Evolutionary conservation across 2,113 vertebrate genomes (phyloP).

Genomic region (Lagopus leucura): DNA sequence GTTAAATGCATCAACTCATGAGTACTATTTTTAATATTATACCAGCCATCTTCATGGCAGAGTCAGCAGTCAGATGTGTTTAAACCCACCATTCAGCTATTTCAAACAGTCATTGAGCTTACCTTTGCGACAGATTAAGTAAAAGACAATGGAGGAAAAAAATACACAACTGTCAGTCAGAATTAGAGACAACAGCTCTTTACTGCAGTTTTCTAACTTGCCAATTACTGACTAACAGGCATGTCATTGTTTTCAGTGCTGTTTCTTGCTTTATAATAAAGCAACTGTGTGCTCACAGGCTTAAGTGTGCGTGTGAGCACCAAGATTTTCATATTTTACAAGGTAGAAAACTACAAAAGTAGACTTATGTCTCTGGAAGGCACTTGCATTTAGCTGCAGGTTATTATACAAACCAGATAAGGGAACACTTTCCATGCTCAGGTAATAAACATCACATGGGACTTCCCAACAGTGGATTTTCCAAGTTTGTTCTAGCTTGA

Average conservation of each 20-base stretch:
- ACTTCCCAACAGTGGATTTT: background rate
- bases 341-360: background rate
- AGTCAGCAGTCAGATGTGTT: background rate
- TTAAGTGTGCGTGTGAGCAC: background rate
- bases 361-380: background rate
- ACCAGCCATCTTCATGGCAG: background rate
- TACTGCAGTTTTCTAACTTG: background rate
- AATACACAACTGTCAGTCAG: background rate
- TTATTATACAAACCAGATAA: background rate
- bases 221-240: background rate
- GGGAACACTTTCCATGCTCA: background rate
- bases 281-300: background rate
- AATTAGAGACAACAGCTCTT: background rate
- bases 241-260: constrained; percentile 19
- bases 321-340: background rate
- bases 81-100: background rate
- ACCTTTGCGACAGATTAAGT: background rate
- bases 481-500: background rate
- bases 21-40: background rate
- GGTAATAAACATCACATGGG: background rate
- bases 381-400: background rate
- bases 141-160: background rate
- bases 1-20: background rate
- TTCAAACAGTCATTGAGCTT: background rate
- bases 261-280: constrained; percentile 31